Base-by-base conservation (phyloP, 2,888 invertebrate species). In the Melinaea marsaeus region DNA sequence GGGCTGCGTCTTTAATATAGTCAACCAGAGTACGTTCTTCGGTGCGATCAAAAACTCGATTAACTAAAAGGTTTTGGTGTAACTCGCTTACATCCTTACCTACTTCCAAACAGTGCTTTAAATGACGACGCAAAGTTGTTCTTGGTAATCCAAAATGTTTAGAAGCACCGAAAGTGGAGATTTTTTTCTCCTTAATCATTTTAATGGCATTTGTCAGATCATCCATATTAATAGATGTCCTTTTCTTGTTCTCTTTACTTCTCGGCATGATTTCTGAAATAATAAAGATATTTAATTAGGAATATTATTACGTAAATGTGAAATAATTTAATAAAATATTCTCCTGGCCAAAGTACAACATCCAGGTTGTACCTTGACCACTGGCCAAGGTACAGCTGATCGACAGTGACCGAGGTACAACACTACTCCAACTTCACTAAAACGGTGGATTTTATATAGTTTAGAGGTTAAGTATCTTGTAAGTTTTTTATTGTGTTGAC, bases 111-210 rank as follows among this genome's bases (percentile, higher is more conserved):
- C 60, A 64, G 51, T 58, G 51, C 48, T 48, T 58, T 48, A 51
- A 51, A 58, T 58, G 51, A 51, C 58, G 66, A 58, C 63, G 62
- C 59, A 68, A 68, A 66, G 64, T 64, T 64, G 66, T 62, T 61
- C 61, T 64, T 61, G 64, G 59, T 62, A 68, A 62, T 62, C 62
- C 58, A 64, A 68, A 68, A 66, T 64, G 64, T 66, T 66, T 66
- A 55, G 64, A 60, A 68, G 66, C 64, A 64, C 66, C 68, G 58
- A 60, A 60, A 61, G 61, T 61, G 45, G 64, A 58, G 62, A 68
- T 54, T 34, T 66, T 68, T 64, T 65, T 60, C 60, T 63, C 63
- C 55, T 67, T 67, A 58, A 67, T 59, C 56, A 64, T 60, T 65
- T 61, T 62, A 56, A 58, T 62, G 46, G 62, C 61, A 67, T 65